Conservation (phyloP, 92 coral and sea anemone genomes). For the Paragorgia papillata region DNA sequence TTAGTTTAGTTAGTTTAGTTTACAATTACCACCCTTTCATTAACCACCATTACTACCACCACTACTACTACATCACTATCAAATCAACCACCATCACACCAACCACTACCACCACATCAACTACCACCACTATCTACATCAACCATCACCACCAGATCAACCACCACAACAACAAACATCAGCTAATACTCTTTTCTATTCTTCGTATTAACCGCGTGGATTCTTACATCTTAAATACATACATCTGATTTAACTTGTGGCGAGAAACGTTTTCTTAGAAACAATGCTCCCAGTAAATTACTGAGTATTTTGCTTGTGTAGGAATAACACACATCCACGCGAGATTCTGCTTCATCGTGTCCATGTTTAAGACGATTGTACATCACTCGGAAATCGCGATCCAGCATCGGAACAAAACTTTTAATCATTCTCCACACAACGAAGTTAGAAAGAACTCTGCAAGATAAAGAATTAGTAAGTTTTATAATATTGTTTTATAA, state of each 20-base stretch:
- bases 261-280: conserved; percentile 76
- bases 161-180: neutral
- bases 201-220: too few relatives aligned
- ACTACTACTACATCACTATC: too few relatives aligned
- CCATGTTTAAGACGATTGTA: conserved; percentile 70
- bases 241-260: conserved; percentile 50
- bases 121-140: too few relatives aligned
- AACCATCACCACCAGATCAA: too few relatives aligned
- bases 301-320: conserved; percentile 89
- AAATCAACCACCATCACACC: too few relatives aligned
- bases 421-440: conserved; percentile 91
- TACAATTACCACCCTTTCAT: too few relatives aligned
- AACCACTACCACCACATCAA: too few relatives aligned
- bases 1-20: too few relatives aligned
- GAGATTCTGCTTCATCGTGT: conserved; percentile 66
- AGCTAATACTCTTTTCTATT: neutral
- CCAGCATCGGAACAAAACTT: conserved; percentile 82
- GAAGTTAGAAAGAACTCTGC: conserved; percentile 77
- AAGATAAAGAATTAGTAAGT: neutral
- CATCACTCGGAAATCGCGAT: conserved; percentile 64
- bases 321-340: conserved; percentile 79
- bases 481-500: too few relatives aligned
- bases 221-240: too few relatives aligned
- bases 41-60: too few relatives aligned
- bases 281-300: conserved; percentile 83